These are phyloP conservation scores for Nyctibius grandis DNA, from an alignment of 2,797 vertebrate species.

Conservation along the genomic window DNA sequence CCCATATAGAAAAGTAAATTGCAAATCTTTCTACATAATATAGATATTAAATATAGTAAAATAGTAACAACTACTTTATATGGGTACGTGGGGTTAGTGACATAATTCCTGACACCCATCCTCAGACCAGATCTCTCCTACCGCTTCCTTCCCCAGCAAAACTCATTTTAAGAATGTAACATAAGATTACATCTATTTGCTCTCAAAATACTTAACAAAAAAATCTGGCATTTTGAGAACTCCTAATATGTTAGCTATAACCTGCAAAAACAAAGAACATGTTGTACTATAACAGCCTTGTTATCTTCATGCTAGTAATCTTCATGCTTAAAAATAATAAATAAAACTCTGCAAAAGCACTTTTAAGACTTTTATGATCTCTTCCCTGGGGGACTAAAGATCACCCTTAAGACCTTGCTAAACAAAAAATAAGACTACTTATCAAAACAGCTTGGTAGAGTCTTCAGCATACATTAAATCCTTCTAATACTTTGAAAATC, in stretches of 20 bases:
- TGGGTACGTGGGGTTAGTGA: neutral
- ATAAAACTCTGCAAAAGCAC: conserved; percentile 57
- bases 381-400: conserved; percentile 49
- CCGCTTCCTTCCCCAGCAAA: conserved; percentile 9
- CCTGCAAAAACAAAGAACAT: conserved; percentile 73
- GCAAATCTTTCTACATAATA: neutral
- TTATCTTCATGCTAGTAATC: conserved; percentile 64
- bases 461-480: conserved; percentile 43
- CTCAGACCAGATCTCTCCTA: neutral
- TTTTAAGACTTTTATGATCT: conserved; percentile 61
- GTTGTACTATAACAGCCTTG: conserved; percentile 65
- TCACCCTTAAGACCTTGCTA: conserved; percentile 62
- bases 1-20: neutral
- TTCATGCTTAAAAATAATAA: conserved; percentile 58
- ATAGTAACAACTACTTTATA: neutral
- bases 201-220: conserved; percentile 71
- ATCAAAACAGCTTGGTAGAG: conserved; percentile 45
- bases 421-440: conserved; percentile 60
- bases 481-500: conserved; percentile 50
- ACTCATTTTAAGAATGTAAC: conserved; percentile 38
- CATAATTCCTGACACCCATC: neutral
- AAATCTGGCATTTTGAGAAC: conserved; percentile 70
- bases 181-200: conserved; percentile 61
- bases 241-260: conserved; percentile 73
- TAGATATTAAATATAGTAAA: neutral